Conservation (phyloP, 2,888 invertebrate species). For the Synergus umbraculus region DNA sequence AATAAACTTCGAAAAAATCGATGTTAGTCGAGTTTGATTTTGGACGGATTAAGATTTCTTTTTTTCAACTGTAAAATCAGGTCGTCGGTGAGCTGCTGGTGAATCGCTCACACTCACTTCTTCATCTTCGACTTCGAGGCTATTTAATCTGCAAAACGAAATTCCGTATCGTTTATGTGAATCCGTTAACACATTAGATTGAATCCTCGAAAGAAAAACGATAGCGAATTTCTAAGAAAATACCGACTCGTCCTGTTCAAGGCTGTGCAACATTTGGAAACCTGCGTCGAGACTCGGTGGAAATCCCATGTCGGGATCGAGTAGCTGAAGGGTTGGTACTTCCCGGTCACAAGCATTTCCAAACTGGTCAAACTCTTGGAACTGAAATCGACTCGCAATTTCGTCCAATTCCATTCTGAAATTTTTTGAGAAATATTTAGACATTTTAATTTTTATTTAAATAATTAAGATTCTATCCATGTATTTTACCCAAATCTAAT, state of each 20-base stretch:
- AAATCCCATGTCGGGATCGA: slow-evolving; percentile 75
- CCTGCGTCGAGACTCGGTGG: slow-evolving; percentile 82
- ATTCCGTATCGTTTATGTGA: slow-evolving; percentile 15
- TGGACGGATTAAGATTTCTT: slow-evolving; percentile 46
- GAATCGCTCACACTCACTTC: slow-evolving; percentile 70
- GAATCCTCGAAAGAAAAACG: slow-evolving; percentile 28
- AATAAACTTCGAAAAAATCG: neutral
- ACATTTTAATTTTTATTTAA: too few relatives aligned
- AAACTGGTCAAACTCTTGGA: slow-evolving; percentile 73
- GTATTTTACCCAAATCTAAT: too few relatives aligned
- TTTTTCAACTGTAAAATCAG: slow-evolving; percentile 57
- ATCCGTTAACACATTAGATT: slow-evolving; percentile 44
- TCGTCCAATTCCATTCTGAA: slow-evolving; percentile 73
- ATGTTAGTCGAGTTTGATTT: neutral
- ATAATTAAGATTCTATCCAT: too few relatives aligned
- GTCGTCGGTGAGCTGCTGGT: slow-evolving; percentile 60
- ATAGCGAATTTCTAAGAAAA: slow-evolving; percentile 9
- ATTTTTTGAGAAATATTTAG: neutral
- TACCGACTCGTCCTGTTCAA: slow-evolving; percentile 80
- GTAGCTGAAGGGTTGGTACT: slow-evolving; percentile 73
- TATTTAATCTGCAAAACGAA: slow-evolving; percentile 67
- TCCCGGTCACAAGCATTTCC: slow-evolving; percentile 71
- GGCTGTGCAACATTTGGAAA: slow-evolving; percentile 83
- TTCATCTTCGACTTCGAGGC: slow-evolving; percentile 72
- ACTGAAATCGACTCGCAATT: slow-evolving; percentile 70